Percentiles rank a stretch among this genome's conserved stretches.
phyloP scores from a whole-genome alignment of 2,888 invertebrate species.

The Agonopterix subpropinquella region DNA sequence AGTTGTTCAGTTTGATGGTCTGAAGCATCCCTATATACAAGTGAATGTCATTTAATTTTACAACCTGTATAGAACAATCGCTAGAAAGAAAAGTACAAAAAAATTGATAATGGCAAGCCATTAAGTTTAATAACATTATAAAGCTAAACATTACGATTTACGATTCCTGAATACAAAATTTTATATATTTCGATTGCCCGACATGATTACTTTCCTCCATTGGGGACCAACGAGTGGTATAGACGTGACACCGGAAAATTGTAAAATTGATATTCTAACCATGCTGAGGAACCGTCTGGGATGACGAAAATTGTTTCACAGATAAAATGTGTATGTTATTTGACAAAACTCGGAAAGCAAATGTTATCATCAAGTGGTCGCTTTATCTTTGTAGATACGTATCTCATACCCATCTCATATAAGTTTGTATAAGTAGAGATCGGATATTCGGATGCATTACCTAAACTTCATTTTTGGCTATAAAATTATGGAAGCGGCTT shows the following conservation, averaged over 20 bases:
- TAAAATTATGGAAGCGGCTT: too few relatives aligned
- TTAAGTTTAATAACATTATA: conserved; percentile 30
- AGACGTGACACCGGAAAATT: conserved; percentile 65
- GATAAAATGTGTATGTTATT: conserved; percentile 48
- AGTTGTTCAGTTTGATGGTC: too few relatives aligned
- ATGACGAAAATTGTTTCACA: conserved; percentile 65
- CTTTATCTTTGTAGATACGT: not conserved
- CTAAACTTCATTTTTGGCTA: too few relatives aligned
- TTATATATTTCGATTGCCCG: conserved; percentile 57
- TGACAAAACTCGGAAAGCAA: conserved; percentile 33
- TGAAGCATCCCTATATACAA: too few relatives aligned
- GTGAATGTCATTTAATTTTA: too few relatives aligned
- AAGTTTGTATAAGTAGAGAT: too few relatives aligned
- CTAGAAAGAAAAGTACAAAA: not conserved
- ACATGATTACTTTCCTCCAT: conserved; percentile 66
- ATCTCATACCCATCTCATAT: too few relatives aligned
- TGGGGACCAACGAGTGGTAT: conserved; percentile 53
- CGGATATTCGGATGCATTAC: too few relatives aligned
- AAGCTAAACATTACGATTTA: conserved; percentile 55
- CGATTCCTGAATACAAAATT: conserved; percentile 56
- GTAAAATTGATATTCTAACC: conserved; percentile 70
- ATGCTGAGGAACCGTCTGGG: conserved; percentile 58
- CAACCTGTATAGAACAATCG: too few relatives aligned
- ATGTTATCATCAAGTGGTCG: not conserved
- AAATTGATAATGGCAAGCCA: conserved; percentile 16